A percentile compares a stretch with the other conserved stretches of the same genome.
phyloP scores from a whole-genome alignment of 2,888 invertebrate genomes.

The Idaea biselata region DNA sequence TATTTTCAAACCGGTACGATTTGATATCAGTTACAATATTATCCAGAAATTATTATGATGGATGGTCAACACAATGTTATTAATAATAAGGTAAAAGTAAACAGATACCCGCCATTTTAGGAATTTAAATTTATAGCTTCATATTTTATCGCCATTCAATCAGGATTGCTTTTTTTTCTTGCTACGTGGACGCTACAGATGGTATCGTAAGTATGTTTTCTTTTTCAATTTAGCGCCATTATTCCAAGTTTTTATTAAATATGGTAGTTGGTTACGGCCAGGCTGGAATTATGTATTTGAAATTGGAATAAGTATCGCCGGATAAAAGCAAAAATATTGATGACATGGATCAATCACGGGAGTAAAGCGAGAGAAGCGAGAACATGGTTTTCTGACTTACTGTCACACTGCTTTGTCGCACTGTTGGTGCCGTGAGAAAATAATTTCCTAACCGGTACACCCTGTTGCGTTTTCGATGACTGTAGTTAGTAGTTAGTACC shows the following conservation, averaged over 20 bases:
- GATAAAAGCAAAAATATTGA: not conserved
- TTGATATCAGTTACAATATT: conserved; percentile 21
- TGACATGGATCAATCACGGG: not conserved
- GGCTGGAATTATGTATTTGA: not conserved
- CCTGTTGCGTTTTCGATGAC: too few species aligned
- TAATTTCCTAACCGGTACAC: too few species aligned
- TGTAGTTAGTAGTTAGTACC: too few species aligned
- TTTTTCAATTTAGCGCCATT: conserved; percentile 67
- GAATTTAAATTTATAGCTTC: not conserved
- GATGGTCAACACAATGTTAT: conserved; percentile 5
- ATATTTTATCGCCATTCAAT: too few species aligned
- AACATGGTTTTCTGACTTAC: not conserved
- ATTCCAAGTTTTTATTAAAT: conserved; percentile 40
- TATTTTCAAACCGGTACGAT: conserved; percentile 11
- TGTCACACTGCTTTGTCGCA: too few species aligned
- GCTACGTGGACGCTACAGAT: conserved; percentile 38
- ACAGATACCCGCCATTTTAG: not conserved
- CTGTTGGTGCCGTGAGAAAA: too few species aligned
- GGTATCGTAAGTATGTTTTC: conserved; percentile 45
- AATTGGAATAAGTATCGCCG: not conserved
- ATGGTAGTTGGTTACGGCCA: conserved; percentile 35
- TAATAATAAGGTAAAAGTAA: conserved; percentile 8
- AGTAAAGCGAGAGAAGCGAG: not conserved
- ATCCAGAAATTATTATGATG: conserved; percentile 2
- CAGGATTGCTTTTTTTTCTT: conserved; percentile 17